These are phyloP conservation scores for Leptobrachium leishanense DNA, from an alignment of 2,113 vertebrate genomes.

Conservation along the genomic window DNA sequence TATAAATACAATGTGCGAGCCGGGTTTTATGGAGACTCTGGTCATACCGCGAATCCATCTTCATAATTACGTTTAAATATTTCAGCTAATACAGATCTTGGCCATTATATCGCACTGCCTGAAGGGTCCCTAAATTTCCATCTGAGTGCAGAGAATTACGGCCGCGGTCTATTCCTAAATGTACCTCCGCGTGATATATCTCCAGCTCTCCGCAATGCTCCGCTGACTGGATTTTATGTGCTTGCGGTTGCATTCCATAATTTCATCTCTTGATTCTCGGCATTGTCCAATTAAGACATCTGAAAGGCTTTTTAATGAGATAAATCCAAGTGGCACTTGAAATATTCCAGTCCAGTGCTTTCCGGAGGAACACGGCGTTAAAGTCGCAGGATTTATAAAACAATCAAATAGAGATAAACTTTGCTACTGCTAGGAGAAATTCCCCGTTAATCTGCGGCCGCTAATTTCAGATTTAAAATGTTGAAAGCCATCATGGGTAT, in stretches of 20 bases:
- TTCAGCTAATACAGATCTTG: slow-evolving; percentile 31
- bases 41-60: slow-evolving; percentile 3
- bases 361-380: slow-evolving; percentile 64
- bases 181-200: slow-evolving; percentile 14
- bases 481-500: no score
- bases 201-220: slow-evolving; percentile 51
- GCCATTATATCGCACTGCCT: slow-evolving; percentile 29
- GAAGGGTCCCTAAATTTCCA: slow-evolving; percentile 34
- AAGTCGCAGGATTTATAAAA: slow-evolving; percentile 69
- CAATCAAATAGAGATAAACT: slow-evolving; percentile 66
- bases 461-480: no score
- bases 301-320: slow-evolving; percentile 77
- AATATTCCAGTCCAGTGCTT: slow-evolving; percentile 77
- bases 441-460: no score
- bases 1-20: no score
- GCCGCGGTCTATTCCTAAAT: slow-evolving; percentile 6
- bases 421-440: neutral
- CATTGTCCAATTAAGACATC: slow-evolving; percentile 74
- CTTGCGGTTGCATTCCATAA: slow-evolving; percentile 64
- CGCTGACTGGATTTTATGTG: slow-evolving; percentile 68
- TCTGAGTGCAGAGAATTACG: slow-evolving; percentile 26
- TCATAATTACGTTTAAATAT: slow-evolving; percentile 13
- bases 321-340: slow-evolving; percentile 77
- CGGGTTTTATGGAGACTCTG: no score
- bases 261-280: slow-evolving; percentile 66